Conservation (phyloP, 2,888 invertebrate genomes). For the Eilema caniola region DNA sequence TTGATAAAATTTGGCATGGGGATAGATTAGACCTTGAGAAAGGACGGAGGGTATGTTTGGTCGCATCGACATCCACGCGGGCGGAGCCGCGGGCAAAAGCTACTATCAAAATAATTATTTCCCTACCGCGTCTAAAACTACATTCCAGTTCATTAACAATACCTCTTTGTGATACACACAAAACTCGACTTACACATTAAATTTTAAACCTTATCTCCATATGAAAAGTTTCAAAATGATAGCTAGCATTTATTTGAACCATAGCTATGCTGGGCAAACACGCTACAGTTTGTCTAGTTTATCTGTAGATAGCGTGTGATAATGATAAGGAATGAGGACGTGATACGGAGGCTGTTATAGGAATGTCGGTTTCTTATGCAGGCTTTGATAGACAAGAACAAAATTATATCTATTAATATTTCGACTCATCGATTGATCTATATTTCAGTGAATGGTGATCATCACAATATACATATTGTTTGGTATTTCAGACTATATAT, state of each 20-base stretch:
- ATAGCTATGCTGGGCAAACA: slow-evolving; percentile 46
- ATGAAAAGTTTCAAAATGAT: not conserved
- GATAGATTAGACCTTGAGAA: too few species aligned
- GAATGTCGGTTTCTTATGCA: slow-evolving; percentile 7
- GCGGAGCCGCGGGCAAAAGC: too few species aligned
- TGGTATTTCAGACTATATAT: too few species aligned
- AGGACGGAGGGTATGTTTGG: too few species aligned
- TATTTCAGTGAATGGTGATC: too few species aligned
- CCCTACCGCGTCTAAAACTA: not conserved
- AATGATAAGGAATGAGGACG: slow-evolving; percentile 53
- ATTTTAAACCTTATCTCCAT: not conserved
- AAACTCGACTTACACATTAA: not conserved
- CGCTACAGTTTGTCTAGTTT: slow-evolving; percentile 42
- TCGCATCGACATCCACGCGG: too few species aligned
- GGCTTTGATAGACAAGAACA: not conserved
- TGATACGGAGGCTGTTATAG: slow-evolving; percentile 34
- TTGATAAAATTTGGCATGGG: too few species aligned
- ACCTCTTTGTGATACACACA: slow-evolving; percentile 8
- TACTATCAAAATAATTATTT: slow-evolving; percentile 7
- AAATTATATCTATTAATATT: too few species aligned
- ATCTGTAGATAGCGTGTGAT: slow-evolving; percentile 51
- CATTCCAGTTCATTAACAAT: slow-evolving; percentile 5
- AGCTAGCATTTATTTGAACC: slow-evolving; percentile 4
- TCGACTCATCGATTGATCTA: too few species aligned
- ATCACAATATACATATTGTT: too few species aligned